A percentile compares a stretch with the other conserved stretches of the same genome.
Conservation (phyloP, 1,140 invertebrate species). For the Diorhabda sublineata region DNA sequence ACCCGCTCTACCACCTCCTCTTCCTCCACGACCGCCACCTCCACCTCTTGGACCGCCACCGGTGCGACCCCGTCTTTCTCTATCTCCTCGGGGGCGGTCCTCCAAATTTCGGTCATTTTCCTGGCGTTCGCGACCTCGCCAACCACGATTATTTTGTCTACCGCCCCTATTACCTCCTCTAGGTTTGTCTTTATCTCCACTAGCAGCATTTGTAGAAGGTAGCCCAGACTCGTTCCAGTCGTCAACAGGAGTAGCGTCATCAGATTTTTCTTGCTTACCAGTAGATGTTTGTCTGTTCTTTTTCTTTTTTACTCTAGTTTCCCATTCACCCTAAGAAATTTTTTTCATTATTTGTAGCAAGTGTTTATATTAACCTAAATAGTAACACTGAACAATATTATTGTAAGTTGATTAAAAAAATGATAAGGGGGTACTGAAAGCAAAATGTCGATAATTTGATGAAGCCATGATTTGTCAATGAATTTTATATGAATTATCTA, state of each 20-base stretch:
- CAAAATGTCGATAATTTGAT: too few species aligned
- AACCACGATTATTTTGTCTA: conserved; percentile 41
- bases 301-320: conserved; percentile 79
- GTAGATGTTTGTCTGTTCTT: conserved; percentile 61
- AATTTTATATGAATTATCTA: too few species aligned
- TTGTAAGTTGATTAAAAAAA: too few species aligned
- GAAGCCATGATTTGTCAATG: too few species aligned
- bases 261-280: conserved; percentile 46
- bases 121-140: conserved; percentile 43
- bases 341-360: too few species aligned
- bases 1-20: conserved; percentile 54
- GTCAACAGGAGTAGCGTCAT: conserved; percentile 40
- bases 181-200: conserved; percentile 41
- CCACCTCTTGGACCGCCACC: conserved; percentile 54
- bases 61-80: conserved; percentile 49
- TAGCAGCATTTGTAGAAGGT: conserved; percentile 38
- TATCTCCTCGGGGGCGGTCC: conserved; percentile 34
- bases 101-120: conserved; percentile 36
- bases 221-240: conserved; percentile 45
- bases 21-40: conserved; percentile 53
- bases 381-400: too few species aligned
- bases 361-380: too few species aligned
- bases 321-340: conserved; percentile 64
- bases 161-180: conserved; percentile 35
- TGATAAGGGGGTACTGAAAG: too few species aligned